Evolutionary conservation across 2,797 vertebrate species (phyloP).

Genomic region (Huso huso): DNA sequence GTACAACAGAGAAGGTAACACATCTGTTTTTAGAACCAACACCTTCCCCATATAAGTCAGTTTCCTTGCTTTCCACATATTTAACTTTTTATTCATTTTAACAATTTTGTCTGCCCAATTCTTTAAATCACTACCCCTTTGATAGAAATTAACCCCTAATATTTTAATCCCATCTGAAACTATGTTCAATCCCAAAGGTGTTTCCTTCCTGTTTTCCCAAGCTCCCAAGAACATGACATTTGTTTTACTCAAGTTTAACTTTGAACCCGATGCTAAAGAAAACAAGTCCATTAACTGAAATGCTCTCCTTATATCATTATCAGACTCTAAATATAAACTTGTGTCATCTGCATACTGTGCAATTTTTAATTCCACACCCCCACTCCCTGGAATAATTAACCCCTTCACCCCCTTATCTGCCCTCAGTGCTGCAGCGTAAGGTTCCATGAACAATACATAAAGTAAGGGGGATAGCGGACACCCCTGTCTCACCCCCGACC

Average conservation of each 20-base stretch:
- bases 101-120: background rate
- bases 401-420: background rate
- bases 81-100: background rate
- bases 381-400: background rate
- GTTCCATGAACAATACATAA: background rate
- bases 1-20: too few species aligned
- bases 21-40: too few species aligned
- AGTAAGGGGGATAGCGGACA: background rate
- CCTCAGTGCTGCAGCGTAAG: background rate
- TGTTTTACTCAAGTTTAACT: too few species aligned
- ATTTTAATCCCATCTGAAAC: background rate
- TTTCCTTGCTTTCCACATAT: background rate
- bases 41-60: too few species aligned
- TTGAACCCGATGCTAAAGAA: too few species aligned
- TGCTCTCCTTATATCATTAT: background rate
- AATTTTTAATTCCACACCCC: background rate
- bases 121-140: rapidly evolving
- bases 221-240: too few species aligned
- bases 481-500: background rate
- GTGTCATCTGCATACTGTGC: background rate
- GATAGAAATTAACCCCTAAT: background rate
- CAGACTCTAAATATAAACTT: background rate
- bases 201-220: too few species aligned
- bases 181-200: too few species aligned
- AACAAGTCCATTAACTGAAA: background rate